Evolutionary conservation across 2,888 invertebrate species (phyloP), one percentile per base, ranked within the genome.

Genomic region (Polydrusus cervinus): DNA sequence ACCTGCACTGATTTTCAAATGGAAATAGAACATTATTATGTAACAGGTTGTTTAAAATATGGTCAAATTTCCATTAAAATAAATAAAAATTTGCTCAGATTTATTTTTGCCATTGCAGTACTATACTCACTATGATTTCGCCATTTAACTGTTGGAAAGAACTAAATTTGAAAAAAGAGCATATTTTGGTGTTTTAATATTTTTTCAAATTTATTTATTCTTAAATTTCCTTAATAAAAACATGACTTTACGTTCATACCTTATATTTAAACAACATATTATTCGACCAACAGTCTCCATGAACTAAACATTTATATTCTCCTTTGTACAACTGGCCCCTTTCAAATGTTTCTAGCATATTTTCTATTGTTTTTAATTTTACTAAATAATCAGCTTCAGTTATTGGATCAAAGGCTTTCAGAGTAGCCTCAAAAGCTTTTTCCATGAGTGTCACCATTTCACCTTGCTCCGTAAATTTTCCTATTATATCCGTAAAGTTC

Each of bases 261-360:
- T 49, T 40, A 43, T 71, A 71, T 71, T 71, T 71, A 53, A 71
- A 64, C 25, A 71, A 18, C 62, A 71, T 71, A 43, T 71, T 71
- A 43, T 71, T 71, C 6, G 71, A 64, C 71, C 71, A 71, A 47
- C 71, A 71, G 38, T 71, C 71, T 11, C 71, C 71, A 43, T 71
- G 71, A 14, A 16, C 53, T 9, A 62, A 25, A 53, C 62, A 62
- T 25, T 13, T 51, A 16, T 43, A 25, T 14, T 10, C 43, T 7
- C 64, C 71, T 13, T 60, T 40, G 43, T 71, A 77, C n/a, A 3
- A 0, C 13, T 18, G n/a, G 2, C 16, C 47, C 5, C 55, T 69
- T 18, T 3, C 13, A 11, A 60, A 7, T 14, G 13, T 45, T 16
- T 69, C n/a, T n/a, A n/a, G 34, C 9, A 43, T 9, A 18, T 66